A percentile compares a stretch with the other conserved stretches of the same genome.
Conservation (phyloP, 2,888 invertebrate species). For the Campaea margaritaria region DNA sequence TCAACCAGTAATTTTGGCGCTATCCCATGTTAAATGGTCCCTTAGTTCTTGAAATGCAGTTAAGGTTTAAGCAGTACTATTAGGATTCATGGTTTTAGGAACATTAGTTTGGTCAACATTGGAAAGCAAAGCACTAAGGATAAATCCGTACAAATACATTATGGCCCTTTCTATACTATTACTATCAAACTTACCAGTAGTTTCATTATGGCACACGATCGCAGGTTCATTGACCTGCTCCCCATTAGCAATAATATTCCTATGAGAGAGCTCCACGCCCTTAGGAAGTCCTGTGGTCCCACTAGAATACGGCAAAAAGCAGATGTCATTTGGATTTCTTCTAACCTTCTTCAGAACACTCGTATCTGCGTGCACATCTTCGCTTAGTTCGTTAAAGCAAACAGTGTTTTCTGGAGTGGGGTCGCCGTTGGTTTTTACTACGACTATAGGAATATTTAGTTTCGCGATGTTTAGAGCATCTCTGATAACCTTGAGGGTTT, state of each 20-base stretch:
- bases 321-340: conserved; percentile 83
- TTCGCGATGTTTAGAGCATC: conserved; percentile 81
- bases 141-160: neutral
- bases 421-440: conserved; percentile 70
- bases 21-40: too few species aligned
- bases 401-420: conserved; percentile 77
- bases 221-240: conserved; percentile 67
- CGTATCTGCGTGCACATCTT: conserved; percentile 83
- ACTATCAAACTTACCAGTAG: conserved; percentile 63
- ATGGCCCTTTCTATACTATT: neutral
- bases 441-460: conserved; percentile 83
- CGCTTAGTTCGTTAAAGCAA: conserved; percentile 87
- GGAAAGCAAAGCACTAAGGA: too few species aligned
- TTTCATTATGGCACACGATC: conserved; percentile 62
- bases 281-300: conserved; percentile 94
- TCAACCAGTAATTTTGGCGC: too few species aligned
- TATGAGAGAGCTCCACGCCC: conserved; percentile 89
- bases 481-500: conserved; percentile 74
- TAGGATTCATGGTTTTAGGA: too few species aligned
- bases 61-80: too few species aligned
- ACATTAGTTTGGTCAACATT: too few species aligned
- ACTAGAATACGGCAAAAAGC: conserved; percentile 92
- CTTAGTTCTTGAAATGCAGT: too few species aligned
- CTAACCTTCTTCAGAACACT: conserved; percentile 79
- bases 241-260: conserved; percentile 83